phyloP scores from a whole-genome alignment of 2,113 vertebrate genomes.

The Strix aluco region DNA sequence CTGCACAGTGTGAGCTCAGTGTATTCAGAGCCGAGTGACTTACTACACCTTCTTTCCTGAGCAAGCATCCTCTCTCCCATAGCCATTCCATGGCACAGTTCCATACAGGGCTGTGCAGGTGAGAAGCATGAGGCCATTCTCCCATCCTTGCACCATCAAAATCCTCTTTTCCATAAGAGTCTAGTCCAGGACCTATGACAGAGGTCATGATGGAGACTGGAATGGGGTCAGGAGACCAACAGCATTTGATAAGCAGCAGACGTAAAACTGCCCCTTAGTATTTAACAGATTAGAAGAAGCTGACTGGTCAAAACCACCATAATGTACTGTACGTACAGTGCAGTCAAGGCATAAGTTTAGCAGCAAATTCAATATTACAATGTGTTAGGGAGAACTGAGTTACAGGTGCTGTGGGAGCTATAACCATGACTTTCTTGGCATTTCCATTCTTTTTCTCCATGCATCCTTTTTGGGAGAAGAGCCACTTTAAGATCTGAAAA shows the following conservation, averaged over 20 bases:
- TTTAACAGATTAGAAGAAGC: background rate
- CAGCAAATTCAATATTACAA: background rate
- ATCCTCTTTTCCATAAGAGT: background rate
- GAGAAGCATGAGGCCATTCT: background rate
- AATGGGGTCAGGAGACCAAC: background rate
- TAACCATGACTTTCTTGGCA: background rate
- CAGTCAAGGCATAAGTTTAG: background rate
- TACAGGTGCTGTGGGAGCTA: background rate
- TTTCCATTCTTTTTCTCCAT: slow-evolving; percentile 4
- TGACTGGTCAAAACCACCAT: background rate
- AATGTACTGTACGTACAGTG: background rate
- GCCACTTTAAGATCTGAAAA: background rate
- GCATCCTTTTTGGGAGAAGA: background rate
- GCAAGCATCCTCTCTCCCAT: background rate
- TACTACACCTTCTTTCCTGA: background rate
- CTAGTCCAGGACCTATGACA: background rate
- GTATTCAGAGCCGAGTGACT: background rate
- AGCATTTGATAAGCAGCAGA: background rate
- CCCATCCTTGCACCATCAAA: background rate
- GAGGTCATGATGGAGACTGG: background rate
- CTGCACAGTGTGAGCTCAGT: background rate
- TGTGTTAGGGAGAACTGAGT: background rate
- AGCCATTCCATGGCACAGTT: background rate
- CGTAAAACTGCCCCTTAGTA: background rate
- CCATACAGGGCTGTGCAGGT: background rate